phyloP scores from a whole-genome alignment of 2,888 invertebrate genomes.

The Ophion costatus region DNA sequence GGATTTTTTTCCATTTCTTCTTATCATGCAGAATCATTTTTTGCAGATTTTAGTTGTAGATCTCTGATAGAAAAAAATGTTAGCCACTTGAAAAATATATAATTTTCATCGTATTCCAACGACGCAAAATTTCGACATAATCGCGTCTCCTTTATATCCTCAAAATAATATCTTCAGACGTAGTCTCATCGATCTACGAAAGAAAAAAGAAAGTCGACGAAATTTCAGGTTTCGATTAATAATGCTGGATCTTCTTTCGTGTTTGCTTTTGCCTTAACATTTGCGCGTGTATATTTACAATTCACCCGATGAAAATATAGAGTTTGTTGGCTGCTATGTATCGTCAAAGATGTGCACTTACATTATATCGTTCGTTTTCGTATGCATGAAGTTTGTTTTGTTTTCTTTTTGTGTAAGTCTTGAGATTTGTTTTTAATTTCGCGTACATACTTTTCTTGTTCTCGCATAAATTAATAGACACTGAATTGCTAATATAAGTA shows the following conservation, averaged over 20 bases:
- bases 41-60: too few relatives aligned
- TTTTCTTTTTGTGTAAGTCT: slow-evolving; percentile 7
- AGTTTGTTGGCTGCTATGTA: slow-evolving; percentile 36
- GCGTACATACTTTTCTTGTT: slow-evolving; percentile 6
- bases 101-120: too few relatives aligned
- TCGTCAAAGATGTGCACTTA: slow-evolving; percentile 47
- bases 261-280: slow-evolving; percentile 35
- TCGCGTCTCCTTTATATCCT: too few relatives aligned
- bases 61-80: too few relatives aligned
- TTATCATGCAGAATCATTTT: too few relatives aligned
- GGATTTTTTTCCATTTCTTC: background rate
- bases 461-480: slow-evolving; percentile 48
- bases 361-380: slow-evolving; percentile 49
- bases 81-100: background rate
- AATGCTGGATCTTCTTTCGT: slow-evolving; percentile 4
- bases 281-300: slow-evolving; percentile 66
- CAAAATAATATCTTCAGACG: background rate
- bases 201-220: background rate
- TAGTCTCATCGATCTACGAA: background rate
- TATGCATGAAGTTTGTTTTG: slow-evolving; percentile 14
- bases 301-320: slow-evolving; percentile 61
- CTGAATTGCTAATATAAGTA: slow-evolving; percentile 49
- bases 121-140: background rate
- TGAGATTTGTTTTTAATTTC: slow-evolving; percentile 5
- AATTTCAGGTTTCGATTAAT: background rate